A percentile compares a stretch with the other conserved stretches of the same genome.
These are phyloP conservation scores for Aleiodes sp. DNA, from an alignment of 1,140 invertebrate species.

Conservation along the genomic window DNA sequence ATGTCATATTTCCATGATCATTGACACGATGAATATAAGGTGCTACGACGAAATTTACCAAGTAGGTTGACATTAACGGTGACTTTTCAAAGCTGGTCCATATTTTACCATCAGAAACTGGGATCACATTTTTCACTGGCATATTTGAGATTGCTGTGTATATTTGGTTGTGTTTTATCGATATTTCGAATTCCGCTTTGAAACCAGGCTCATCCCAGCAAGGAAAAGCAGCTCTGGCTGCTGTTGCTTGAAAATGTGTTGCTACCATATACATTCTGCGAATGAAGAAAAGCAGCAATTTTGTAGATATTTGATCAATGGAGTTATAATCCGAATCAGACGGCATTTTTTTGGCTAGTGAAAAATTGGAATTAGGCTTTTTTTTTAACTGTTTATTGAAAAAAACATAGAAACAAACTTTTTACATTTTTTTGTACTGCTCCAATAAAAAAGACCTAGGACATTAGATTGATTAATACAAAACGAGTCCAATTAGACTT, in stretches of 20 bases:
- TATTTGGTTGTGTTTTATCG: conserved; percentile 60
- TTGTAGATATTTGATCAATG: not conserved
- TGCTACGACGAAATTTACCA: conserved; percentile 74
- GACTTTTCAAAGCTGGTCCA: conserved; percentile 40
- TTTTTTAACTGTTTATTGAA: too few species aligned
- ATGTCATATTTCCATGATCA: conserved; percentile 37
- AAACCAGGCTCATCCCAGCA: conserved; percentile 77
- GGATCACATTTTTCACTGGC: conserved; percentile 52
- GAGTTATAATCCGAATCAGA: not conserved
- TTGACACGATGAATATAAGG: not conserved
- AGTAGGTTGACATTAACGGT: conserved; percentile 75
- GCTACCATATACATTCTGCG: conserved; percentile 23
- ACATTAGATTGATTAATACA: too few species aligned
- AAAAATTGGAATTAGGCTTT: too few species aligned
- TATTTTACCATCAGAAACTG: conserved; percentile 25
- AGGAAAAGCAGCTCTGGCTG: conserved; percentile 74
- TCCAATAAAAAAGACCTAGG: too few species aligned
- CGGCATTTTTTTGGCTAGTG: not conserved
- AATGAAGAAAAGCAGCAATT: too few species aligned
- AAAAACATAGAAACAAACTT: too few species aligned
- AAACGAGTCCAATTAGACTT: too few species aligned
- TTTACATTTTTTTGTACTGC: too few species aligned
- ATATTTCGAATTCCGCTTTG: conserved; percentile 67
- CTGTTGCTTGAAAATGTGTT: conserved; percentile 75
- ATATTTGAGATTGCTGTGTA: conserved; percentile 65